These are phyloP conservation scores for Tetraodon nigroviridis DNA, from an alignment of 2,113 vertebrate species.

Conservation along the genomic window DNA sequence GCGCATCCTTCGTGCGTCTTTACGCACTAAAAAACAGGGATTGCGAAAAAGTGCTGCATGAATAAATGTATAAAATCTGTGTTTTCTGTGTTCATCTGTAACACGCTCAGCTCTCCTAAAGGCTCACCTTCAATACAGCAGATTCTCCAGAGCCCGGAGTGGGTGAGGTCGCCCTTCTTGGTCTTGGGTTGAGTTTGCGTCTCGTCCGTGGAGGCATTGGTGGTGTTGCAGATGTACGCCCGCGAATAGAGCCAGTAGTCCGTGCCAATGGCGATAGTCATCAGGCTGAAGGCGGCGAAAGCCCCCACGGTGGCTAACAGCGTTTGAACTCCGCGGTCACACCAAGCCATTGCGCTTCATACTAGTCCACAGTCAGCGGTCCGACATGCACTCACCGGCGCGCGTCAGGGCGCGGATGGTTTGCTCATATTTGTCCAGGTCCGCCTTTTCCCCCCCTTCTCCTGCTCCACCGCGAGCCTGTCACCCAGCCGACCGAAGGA, in stretches of 20 bases:
- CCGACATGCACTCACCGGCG: conserved; percentile 40
- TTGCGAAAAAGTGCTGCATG: not conserved
- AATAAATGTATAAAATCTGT: too few species aligned
- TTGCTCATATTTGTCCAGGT: conserved; percentile 33
- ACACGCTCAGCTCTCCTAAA: accelerated
- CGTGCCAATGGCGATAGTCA: conserved; percentile 97
- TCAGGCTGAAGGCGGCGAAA: conserved; percentile 95
- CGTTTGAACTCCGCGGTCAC: conserved; percentile 92
- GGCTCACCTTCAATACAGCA: conserved; percentile 93
- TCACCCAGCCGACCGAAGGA: not conserved
- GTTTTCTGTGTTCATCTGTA: not conserved
- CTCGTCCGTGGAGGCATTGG: conserved; percentile 84
- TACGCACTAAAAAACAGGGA: conserved; percentile 19
- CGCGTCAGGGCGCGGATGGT: conserved; percentile 50
- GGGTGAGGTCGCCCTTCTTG: conserved; percentile 85
- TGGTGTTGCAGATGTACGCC: conserved; percentile 91
- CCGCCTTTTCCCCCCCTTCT: conserved; percentile 11
- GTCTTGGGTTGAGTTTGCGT: conserved; percentile 75
- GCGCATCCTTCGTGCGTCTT: not conserved
- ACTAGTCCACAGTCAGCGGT: conserved; percentile 58
- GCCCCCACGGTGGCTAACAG: conserved; percentile 92
- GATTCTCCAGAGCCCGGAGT: conserved; percentile 95
- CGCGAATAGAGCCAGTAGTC: conserved; percentile 98
- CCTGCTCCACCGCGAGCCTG: not conserved
- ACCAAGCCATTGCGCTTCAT: conserved; percentile 87